phyloP scores from a whole-genome alignment of 2,888 invertebrate species.

The Fabriciana adippe region DNA sequence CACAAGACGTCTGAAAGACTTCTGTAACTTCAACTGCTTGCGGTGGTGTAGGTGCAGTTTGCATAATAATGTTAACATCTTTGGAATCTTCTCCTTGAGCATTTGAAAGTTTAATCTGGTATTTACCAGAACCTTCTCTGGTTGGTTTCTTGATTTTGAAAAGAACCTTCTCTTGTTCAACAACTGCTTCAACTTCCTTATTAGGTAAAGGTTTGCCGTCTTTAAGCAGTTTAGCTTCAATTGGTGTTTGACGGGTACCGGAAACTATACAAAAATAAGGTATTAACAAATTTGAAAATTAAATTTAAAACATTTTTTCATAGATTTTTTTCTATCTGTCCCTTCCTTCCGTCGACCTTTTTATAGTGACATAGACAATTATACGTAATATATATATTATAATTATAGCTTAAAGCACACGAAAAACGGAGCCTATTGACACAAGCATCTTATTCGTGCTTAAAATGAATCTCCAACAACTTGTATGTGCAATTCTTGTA shows the following conservation, averaged over 20 bases:
- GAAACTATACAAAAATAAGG: slow-evolving; percentile 81
- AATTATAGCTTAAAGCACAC: too few species aligned
- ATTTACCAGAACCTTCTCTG: slow-evolving; percentile 93
- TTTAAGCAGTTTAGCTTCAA: slow-evolving; percentile 94
- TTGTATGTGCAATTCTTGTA: background rate
- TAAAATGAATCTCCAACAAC: background rate
- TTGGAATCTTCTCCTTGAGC: slow-evolving; percentile 95
- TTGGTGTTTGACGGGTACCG: slow-evolving; percentile 93
- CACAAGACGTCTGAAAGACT: slow-evolving; percentile 93
- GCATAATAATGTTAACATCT: slow-evolving; percentile 92
- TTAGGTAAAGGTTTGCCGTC: slow-evolving; percentile 94
- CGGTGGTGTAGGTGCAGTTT: slow-evolving; percentile 93
- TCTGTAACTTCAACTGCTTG: slow-evolving; percentile 92
- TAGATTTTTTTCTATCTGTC: background rate
- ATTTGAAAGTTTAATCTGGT: slow-evolving; percentile 96
- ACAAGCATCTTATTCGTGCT: too few species aligned
- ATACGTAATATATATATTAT: too few species aligned
- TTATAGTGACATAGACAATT: too few species aligned
- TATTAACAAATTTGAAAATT: background rate
- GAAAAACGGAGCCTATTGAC: too few species aligned
- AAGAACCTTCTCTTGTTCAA: slow-evolving; percentile 95
- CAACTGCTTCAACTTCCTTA: slow-evolving; percentile 94
- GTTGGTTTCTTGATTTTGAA: slow-evolving; percentile 96
- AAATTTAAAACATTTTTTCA: background rate
- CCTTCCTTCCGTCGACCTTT: too few species aligned